Evolutionary conservation across 1,140 invertebrate species (phyloP).

Genomic region (Propsilocerus akamusi): DNA sequence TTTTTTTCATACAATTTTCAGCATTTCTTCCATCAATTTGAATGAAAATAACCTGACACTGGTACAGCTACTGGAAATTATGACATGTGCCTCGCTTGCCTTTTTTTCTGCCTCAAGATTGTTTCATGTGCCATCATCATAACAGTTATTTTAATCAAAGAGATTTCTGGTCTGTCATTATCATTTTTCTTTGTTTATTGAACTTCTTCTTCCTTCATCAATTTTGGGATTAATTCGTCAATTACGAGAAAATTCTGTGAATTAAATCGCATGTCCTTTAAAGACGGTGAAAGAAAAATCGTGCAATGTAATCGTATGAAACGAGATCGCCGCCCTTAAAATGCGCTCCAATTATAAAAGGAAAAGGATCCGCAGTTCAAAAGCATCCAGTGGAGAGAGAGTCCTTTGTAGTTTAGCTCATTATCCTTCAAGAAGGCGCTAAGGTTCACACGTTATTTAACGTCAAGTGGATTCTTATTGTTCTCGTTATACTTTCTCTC

Average conservation of each 20-base stretch:
- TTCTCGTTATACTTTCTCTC: neutral
- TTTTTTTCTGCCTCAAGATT: neutral
- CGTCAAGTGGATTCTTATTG: neutral
- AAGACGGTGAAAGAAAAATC: neutral
- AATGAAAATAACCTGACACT: neutral
- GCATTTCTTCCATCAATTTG: too few relatives aligned
- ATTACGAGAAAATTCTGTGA: neutral
- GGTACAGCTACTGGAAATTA: neutral
- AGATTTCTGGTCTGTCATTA: neutral
- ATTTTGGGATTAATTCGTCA: neutral
- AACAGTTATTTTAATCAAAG: neutral
- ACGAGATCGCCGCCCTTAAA: neutral
- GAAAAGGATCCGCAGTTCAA: too few relatives aligned
- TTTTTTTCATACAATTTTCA: neutral
- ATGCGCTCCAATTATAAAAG: neutral
- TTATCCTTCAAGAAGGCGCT: neutral
- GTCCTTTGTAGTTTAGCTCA: too few relatives aligned
- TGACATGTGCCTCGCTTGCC: neutral
- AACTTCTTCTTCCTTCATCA: neutral
- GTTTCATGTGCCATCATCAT: neutral
- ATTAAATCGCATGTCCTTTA: neutral
- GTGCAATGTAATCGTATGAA: neutral
- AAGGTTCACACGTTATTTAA: conserved; percentile 2
- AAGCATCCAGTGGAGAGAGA: too few relatives aligned
- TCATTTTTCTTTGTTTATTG: neutral